These are phyloP conservation scores for Tadarida brasiliensis DNA, from an alignment of 2,797 vertebrate genomes.

Conservation along the genomic window DNA sequence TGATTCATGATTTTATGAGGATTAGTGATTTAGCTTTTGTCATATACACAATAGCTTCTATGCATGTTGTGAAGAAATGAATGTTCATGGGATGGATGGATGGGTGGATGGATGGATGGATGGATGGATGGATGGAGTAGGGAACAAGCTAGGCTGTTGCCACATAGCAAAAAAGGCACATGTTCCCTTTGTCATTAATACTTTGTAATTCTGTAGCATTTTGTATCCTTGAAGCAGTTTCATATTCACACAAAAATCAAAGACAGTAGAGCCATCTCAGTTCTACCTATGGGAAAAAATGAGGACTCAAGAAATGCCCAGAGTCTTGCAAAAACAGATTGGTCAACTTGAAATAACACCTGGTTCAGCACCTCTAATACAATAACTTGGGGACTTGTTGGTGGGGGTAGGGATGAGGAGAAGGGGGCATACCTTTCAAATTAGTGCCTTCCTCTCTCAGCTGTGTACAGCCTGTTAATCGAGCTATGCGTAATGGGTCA, in stretches of 20 bases:
- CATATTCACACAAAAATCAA: background rate
- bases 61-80: background rate
- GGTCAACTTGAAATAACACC: background rate
- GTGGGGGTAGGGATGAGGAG: background rate
- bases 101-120: background rate
- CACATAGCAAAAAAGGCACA: background rate
- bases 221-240: background rate
- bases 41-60: background rate
- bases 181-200: background rate
- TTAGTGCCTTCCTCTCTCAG: background rate
- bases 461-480: background rate
- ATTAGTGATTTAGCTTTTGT: conserved; percentile 1
- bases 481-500: background rate
- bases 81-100: background rate
- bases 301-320: background rate
- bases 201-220: background rate
- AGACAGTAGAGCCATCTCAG: background rate
- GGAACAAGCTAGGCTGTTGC: background rate
- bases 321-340: background rate
- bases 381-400: background rate
- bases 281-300: conserved; percentile 8
- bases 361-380: background rate
- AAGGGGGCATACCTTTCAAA: background rate
- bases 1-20: background rate
- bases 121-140: background rate